These are phyloP conservation scores for Eurypyga helias DNA, from an alignment of 2,113 vertebrate species.

Conservation along the genomic window DNA sequence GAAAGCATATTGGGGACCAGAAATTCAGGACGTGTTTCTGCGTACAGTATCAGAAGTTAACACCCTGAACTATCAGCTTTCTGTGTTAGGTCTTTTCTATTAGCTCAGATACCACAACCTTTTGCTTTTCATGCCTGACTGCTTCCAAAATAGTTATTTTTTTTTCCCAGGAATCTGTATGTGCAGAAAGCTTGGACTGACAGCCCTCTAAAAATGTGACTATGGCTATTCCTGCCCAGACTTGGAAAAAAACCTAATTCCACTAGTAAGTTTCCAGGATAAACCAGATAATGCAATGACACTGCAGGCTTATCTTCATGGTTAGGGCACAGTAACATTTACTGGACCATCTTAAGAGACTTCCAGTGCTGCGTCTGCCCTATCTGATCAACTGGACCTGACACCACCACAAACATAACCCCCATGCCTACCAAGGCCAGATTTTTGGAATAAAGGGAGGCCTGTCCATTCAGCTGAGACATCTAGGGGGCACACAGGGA, in stretches of 20 bases:
- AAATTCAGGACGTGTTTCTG: background rate
- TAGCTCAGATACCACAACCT: background rate
- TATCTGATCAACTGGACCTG: background rate
- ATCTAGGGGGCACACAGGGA: background rate
- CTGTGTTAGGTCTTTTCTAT: background rate
- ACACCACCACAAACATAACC: background rate
- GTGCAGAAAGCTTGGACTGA: background rate
- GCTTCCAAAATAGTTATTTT: background rate
- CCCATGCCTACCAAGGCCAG: background rate
- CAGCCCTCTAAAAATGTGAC: background rate
- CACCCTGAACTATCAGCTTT: conserved; percentile 9
- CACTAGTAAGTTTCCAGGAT: background rate
- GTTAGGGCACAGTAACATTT: background rate
- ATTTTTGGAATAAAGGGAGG: background rate
- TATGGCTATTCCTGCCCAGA: background rate
- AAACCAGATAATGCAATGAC: background rate
- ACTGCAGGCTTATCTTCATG: background rate
- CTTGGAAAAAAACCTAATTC: background rate
- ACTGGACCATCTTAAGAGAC: background rate
- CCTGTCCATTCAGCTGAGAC: background rate
- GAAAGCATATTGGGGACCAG: background rate
- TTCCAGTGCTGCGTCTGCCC: fast-evolving
- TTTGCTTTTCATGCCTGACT: conserved; percentile 1
- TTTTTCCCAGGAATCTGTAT: background rate
- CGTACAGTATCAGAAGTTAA: background rate